Evolutionary conservation across 1,140 invertebrate species (phyloP), one percentile per base, ranked within the genome.

Genomic region (Drosophila pachea): DNA sequence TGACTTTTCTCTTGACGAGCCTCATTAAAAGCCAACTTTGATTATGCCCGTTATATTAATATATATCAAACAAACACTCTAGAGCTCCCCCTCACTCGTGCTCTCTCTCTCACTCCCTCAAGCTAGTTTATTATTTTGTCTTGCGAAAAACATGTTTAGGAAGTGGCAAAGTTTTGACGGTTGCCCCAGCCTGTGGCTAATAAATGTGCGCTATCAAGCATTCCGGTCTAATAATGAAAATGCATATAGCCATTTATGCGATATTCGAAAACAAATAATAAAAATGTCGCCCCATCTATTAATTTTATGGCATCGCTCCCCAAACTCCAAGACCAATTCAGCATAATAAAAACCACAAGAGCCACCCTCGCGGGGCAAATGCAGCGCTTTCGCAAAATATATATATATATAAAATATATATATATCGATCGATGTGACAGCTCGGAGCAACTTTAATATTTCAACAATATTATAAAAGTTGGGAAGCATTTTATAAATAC

Each of bases 401-500:
- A 52, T 33, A n/a, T n/a, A n/a, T n/a, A n/a, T n/a, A n/a, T n/a
- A n/a, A n/a, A n/a, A n/a, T n/a, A n/a, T n/a, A n/a, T n/a, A n/a
- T n/a, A 16, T 45, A 69, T 69, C 60, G 60, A 69, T 69, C 61
- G 50, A 68, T 61, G 33, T 2, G 14, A 8, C 22, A 40, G 35
- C 33, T 31, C 12, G 5, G 29, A 29, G 32, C 29, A 55, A 50
- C 35, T 49, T 55, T 8, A 50, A 63, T 50, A 50, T 56, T 68
- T 48, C 29, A 54, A 54, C 9, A 40, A 45, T 38, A 60, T 43
- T 40, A 29, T 53, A 31, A 47, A 29, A 68, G 65, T 68, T 42
- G 35, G 32, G 36, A 63, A 65, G 60, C 5, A 14, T 43, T 59
- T 22, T 32, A 52, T 52, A 68, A 73, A 76, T 67, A 70, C 42